Evolutionary conservation across 2,888 invertebrate genomes (phyloP).

Genomic region (Drosophila nigricruria): DNA sequence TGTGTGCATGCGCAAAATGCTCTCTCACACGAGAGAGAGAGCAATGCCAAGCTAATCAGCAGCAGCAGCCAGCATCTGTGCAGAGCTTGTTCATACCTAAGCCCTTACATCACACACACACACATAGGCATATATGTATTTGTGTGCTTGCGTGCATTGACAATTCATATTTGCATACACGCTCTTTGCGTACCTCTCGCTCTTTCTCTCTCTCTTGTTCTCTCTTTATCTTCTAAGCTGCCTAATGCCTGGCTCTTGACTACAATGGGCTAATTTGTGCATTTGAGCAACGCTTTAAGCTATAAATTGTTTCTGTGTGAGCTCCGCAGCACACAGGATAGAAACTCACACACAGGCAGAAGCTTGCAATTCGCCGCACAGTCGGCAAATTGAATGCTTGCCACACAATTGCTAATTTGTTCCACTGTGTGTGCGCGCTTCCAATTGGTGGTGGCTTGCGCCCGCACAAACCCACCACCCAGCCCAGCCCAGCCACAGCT

Average conservation of each 20-base stretch:
- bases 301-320: not conserved
- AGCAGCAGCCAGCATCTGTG: slow-evolving; percentile 31
- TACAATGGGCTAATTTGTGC: slow-evolving; percentile 20
- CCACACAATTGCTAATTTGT: slow-evolving; percentile 15
- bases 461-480: slow-evolving; percentile 36
- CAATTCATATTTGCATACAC: slow-evolving; percentile 19
- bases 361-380: slow-evolving; percentile 14
- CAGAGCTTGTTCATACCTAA: slow-evolving; percentile 10
- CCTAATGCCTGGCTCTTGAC: slow-evolving; percentile 16
- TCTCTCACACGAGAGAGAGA: slow-evolving; percentile 21
- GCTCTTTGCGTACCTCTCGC: slow-evolving; percentile 3
- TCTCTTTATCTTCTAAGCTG: slow-evolving; percentile 5
- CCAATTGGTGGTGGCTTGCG: slow-evolving; percentile 50
- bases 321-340: slow-evolving; percentile 8
- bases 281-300: not conserved
- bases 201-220: not conserved
- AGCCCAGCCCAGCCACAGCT: slow-evolving; percentile 24
- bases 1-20: slow-evolving; percentile 47
- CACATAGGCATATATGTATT: not conserved
- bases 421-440: slow-evolving; percentile 20
- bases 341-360: not conserved
- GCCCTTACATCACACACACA: not conserved
- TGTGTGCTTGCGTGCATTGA: not conserved
- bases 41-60: slow-evolving; percentile 25
- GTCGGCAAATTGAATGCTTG: not conserved